These are phyloP conservation scores for Myotis brandtii DNA, from an alignment of 2,113 vertebrate genomes.

Conservation along the genomic window DNA sequence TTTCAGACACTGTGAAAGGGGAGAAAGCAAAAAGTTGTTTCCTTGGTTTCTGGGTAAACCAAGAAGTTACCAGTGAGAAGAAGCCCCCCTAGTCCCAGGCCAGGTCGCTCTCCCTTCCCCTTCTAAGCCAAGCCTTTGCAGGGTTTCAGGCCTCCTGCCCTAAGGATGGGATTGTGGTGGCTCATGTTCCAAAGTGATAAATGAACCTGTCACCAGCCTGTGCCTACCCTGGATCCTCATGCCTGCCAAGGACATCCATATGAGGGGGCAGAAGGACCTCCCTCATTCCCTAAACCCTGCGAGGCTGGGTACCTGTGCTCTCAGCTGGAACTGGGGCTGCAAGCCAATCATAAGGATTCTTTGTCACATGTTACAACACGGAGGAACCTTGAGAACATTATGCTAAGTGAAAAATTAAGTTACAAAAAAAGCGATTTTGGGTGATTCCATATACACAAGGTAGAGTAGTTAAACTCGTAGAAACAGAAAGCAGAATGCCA, in stretches of 20 bases:
- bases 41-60: background rate
- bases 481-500: background rate
- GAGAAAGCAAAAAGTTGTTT: background rate
- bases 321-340: background rate
- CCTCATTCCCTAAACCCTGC: too few species aligned
- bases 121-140: background rate
- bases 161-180: background rate
- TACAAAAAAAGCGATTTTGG: background rate
- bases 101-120: background rate
- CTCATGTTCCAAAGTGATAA: background rate
- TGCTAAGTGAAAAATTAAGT: background rate
- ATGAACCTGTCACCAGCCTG: rapidly evolving
- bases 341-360: background rate
- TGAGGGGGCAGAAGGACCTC: background rate
- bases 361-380: background rate
- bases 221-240: background rate
- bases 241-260: background rate
- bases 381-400: background rate
- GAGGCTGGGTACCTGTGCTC: background rate
- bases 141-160: background rate
- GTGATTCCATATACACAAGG: background rate
- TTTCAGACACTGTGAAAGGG: background rate
- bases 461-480: background rate
- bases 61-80: background rate
- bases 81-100: background rate